phyloP scores from a whole-genome alignment of 1,140 invertebrate genomes.

The Drosophila prosaltans region DNA sequence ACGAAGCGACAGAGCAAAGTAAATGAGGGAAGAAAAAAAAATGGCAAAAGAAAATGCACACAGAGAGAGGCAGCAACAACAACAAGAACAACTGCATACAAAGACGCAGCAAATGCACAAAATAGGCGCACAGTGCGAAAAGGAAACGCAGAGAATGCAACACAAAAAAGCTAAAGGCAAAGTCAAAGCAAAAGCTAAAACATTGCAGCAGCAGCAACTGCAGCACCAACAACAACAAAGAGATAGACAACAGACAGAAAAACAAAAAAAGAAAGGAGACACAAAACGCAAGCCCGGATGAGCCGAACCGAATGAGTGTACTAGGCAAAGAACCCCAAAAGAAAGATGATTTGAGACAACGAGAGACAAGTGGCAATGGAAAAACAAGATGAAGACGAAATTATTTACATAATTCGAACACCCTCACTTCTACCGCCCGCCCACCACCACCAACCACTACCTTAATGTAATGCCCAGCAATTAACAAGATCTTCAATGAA shows the following conservation, averaged over 20 bases:
- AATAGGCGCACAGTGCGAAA: constrained; percentile 73
- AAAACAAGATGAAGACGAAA: no score
- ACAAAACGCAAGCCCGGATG: constrained; percentile 18
- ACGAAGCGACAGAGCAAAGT: constrained; percentile 65
- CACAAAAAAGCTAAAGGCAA: constrained; percentile 40
- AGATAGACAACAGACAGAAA: constrained; percentile 8
- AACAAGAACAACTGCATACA: constrained; percentile 44
- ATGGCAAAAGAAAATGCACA: constrained; percentile 69
- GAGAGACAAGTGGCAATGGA: no score
- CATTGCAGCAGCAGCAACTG: constrained; percentile 1
- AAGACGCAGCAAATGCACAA: constrained; percentile 54
- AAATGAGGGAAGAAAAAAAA: constrained; percentile 41
- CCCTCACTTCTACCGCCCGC: no score
- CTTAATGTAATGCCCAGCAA: no score
- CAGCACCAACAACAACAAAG: constrained; percentile 11
- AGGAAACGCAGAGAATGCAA: constrained; percentile 66
- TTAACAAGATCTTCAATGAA: no score
- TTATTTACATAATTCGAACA: no score
- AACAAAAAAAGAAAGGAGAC: not conserved
- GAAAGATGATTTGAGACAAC: no score
- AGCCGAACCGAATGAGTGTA: not conserved
- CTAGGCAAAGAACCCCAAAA: no score
- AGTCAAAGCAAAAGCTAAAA: constrained; percentile 45
- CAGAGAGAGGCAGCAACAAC: constrained; percentile 30
- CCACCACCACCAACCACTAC: no score